These are phyloP conservation scores for Xylophagus ater DNA, from an alignment of 2,888 invertebrate species.

Conservation along the genomic window DNA sequence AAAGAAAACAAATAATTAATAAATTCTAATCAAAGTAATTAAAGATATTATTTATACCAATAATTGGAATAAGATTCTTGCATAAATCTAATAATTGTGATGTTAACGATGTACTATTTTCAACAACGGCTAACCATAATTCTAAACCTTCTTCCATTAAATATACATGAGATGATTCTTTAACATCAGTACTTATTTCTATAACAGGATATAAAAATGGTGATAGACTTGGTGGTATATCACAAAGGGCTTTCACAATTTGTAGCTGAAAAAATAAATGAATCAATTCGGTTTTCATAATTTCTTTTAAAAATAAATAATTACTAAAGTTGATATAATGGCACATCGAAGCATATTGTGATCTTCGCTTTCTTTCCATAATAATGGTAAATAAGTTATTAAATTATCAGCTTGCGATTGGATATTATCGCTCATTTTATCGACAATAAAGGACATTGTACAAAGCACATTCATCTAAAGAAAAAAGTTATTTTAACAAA, in stretches of 20 bases:
- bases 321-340: slow-evolving; percentile 71
- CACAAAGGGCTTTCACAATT: slow-evolving; percentile 62
- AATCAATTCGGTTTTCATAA: slow-evolving; percentile 4
- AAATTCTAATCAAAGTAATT: slow-evolving; percentile 3
- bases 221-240: slow-evolving; percentile 47
- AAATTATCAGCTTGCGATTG: slow-evolving; percentile 55
- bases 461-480: slow-evolving; percentile 75
- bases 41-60: slow-evolving; percentile 43
- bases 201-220: slow-evolving; percentile 59
- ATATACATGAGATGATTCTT: slow-evolving; percentile 74
- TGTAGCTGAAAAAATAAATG: slow-evolving; percentile 42
- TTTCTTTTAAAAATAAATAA: slow-evolving; percentile 1
- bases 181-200: slow-evolving; percentile 62
- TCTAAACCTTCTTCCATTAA: slow-evolving; percentile 85
- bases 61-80: slow-evolving; percentile 59
- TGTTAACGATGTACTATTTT: slow-evolving; percentile 56
- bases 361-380: slow-evolving; percentile 80
- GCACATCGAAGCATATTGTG: slow-evolving; percentile 87
- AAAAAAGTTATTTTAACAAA: slow-evolving; percentile 4
- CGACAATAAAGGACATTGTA: slow-evolving; percentile 80
- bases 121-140: slow-evolving; percentile 76
- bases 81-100: slow-evolving; percentile 60
- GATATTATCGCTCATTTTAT: slow-evolving; percentile 67
- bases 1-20: background rate
- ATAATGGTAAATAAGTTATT: slow-evolving; percentile 68